Conservation (phyloP, 2,113 vertebrate species). For the Protobothrops flavoviridis region DNA sequence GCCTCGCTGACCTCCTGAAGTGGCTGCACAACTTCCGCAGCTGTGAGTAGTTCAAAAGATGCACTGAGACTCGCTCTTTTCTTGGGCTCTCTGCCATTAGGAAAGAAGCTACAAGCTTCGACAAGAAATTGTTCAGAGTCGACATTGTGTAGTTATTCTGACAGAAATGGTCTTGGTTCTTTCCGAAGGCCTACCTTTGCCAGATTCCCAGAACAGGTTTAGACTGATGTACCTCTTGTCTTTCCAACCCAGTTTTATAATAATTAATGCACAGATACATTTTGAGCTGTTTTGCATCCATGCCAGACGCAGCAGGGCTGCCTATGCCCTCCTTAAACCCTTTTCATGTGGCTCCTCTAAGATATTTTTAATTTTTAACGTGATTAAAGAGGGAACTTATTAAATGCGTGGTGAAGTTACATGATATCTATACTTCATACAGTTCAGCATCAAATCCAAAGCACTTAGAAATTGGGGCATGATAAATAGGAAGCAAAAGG, state of each 20-base stretch:
- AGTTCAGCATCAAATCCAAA: background rate
- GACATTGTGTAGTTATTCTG: background rate
- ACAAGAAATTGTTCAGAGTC: background rate
- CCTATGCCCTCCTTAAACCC: background rate
- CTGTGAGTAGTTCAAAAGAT: constrained; percentile 10
- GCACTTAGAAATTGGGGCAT: background rate
- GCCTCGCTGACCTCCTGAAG: constrained; percentile 63
- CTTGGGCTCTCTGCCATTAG: background rate
- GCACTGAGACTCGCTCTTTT: background rate
- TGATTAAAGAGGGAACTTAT: background rate
- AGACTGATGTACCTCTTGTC: background rate
- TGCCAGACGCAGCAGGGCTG: background rate
- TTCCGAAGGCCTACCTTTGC: background rate
- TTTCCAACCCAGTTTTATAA: background rate
- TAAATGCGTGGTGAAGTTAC: background rate
- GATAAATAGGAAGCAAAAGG: background rate
- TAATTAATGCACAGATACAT: background rate
- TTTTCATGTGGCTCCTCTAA: background rate
- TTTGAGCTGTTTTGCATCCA: background rate
- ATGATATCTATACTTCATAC: background rate
- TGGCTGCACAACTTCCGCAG: constrained; percentile 20
- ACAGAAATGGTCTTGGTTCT: background rate
- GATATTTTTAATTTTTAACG: background rate
- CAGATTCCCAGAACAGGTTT: background rate
- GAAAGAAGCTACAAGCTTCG: background rate